phyloP scores from a whole-genome alignment of 2,797 vertebrate genomes.

The Propithecus deckenii region DNA sequence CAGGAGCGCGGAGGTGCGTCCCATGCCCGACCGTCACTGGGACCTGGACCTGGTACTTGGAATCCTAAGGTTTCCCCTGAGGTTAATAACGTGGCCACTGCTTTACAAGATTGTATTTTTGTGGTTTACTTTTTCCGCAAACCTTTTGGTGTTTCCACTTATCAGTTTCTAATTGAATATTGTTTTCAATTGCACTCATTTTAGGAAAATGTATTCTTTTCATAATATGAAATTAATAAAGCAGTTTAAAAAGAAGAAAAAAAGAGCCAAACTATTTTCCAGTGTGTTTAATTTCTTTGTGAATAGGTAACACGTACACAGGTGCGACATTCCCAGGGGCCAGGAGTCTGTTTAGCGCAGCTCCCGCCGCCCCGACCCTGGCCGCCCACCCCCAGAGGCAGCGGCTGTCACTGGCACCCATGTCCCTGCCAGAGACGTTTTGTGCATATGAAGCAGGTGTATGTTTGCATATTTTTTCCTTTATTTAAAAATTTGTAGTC shows the following conservation, averaged over 20 bases:
- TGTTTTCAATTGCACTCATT: neutral
- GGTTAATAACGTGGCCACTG: neutral
- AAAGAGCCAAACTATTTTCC: neutral
- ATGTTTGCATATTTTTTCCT: neutral
- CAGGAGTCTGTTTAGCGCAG: neutral
- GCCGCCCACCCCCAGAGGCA: neutral
- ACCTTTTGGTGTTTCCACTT: slow-evolving; percentile 10
- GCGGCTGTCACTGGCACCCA: neutral
- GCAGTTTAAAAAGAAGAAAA: neutral
- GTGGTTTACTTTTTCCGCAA: slow-evolving; percentile 2
- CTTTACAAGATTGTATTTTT: neutral
- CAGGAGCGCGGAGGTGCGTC: no score
- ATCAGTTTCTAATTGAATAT: slow-evolving; percentile 1
- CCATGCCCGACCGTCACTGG: no score
- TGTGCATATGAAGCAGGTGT: neutral
- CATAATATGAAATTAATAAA: slow-evolving; percentile 52
- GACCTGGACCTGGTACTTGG: no score
- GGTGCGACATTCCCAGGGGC: neutral
- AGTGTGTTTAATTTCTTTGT: neutral
- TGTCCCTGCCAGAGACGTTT: neutral
- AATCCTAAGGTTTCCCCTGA: neutral
- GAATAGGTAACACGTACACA: neutral
- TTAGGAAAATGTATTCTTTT: neutral
- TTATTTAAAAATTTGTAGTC: neutral
- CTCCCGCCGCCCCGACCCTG: neutral